Base-by-base conservation (phyloP, 2,888 invertebrate species). In the Adelphocoris suturalis region DNA sequence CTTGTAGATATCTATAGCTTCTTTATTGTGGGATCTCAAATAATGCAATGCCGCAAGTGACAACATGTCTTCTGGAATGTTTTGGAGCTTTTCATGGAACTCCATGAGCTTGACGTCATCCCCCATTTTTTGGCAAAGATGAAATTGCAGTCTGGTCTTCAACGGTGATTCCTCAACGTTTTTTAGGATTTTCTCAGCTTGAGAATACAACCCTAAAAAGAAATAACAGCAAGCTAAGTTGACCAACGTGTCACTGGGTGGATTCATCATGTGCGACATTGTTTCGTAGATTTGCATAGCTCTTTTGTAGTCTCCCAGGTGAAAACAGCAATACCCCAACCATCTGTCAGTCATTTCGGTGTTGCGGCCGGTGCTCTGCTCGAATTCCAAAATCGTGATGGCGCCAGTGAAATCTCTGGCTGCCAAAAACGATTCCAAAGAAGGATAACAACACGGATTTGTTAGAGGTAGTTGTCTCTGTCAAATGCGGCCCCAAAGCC, bases 1-100 rank as follows among this genome's bases (percentile, higher is more conserved):
- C 93, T 99, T 99, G 93, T 99, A 99, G 91, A 99, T 98, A 93
- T 99, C 99, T 91, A 99, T 99, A 80, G 99, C 99, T 93, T 99
- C 99, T 93, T 99, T 99, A 93, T 99, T 99, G 93, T 99, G 99
- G 9, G 97, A 97, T 89, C 99, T 95, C 89, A 99, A 94, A 93
- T 98, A 99, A 93, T 99, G 99, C 92, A 99, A 97, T 0, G 99
- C 98, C 0, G 99, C 99, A 89, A 99, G 94, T 92, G 98, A 98
- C 61, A 99, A 95, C 93, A 99, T 99, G 94, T 99, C 99, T 93
- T 99, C 98, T 0, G 98, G 95, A 11, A 97, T 95, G 92, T 98
- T 98, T 89, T 97, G 96, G 57, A 99, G 94, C 57, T 96, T 96
- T 90, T 97, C 96, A 93, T 98, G 98, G 90, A 97, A 96, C 61